Conservation (phyloP, 2,113 vertebrate genomes). For the Alces alces region DNA sequence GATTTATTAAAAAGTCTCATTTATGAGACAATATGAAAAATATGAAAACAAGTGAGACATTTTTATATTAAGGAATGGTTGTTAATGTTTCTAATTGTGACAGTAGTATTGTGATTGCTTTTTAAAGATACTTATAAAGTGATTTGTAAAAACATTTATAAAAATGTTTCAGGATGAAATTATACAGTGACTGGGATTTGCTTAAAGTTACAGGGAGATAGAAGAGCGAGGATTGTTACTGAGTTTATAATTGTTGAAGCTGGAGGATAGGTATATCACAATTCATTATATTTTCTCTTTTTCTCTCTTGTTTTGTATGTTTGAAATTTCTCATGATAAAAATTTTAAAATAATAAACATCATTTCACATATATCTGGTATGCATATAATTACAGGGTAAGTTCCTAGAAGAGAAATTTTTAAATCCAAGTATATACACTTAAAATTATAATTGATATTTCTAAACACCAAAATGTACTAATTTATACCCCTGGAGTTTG, state of each 20-base stretch:
- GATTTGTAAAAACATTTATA: neutral
- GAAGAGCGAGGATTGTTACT: neutral
- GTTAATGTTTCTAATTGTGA: neutral
- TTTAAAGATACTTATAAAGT: neutral
- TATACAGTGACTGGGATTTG: neutral
- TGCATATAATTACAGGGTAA: neutral
- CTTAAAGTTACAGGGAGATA: neutral
- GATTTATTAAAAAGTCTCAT: neutral
- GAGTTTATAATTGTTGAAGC: neutral
- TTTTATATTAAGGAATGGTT: neutral
- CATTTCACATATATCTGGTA: neutral
- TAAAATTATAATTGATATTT: neutral
- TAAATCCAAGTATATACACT: slow-evolving; percentile 2
- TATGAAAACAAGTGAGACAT: neutral
- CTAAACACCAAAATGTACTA: neutral
- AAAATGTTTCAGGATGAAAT: neutral
- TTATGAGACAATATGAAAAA: neutral
- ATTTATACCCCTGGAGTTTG: neutral
- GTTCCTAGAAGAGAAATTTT: neutral
- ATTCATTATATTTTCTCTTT: neutral
- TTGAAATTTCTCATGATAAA: slow-evolving; percentile 26
- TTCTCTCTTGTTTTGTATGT: neutral
- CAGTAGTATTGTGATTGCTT: neutral
- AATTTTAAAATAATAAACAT: neutral
- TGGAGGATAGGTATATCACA: neutral